phyloP scores from a whole-genome alignment of 2,113 vertebrate species.

The Accipiter virgatus region DNA sequence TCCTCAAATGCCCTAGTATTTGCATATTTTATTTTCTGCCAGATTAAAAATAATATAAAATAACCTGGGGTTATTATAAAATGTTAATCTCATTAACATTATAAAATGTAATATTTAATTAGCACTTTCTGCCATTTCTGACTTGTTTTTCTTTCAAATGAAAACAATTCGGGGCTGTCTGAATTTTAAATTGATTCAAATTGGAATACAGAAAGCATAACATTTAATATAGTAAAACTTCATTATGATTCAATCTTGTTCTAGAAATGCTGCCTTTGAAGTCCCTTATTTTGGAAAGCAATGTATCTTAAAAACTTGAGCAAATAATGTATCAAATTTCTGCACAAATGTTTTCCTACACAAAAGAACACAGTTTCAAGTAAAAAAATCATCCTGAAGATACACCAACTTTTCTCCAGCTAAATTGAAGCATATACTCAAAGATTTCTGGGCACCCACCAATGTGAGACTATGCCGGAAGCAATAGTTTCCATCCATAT shows the following conservation, averaged over 20 bases:
- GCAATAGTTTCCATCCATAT: background rate
- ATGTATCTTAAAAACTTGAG: background rate
- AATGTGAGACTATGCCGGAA: background rate
- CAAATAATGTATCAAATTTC: background rate
- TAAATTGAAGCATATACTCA: background rate
- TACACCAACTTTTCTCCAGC: background rate
- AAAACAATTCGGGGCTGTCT: background rate
- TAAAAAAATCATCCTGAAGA: background rate
- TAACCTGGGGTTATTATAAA: background rate
- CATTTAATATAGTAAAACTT: constrained; percentile 15
- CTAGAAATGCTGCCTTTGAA: constrained; percentile 13
- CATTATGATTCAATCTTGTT: background rate
- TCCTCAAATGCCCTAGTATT: background rate
- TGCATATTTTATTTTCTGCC: constrained; percentile 21
- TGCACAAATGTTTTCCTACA: constrained; percentile 18
- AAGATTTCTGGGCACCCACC: background rate
- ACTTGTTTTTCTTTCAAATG: constrained; percentile 38
- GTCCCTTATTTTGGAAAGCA: constrained; percentile 14
- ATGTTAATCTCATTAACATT: constrained; percentile 3
- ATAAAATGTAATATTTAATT: constrained; percentile 11
- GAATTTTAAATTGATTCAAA: constrained; percentile 14
- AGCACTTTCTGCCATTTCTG: background rate
- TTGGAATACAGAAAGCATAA: background rate
- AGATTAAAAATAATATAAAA: constrained; percentile 28
- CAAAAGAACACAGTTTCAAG: background rate